Evolutionary conservation across 2,113 vertebrate genomes (phyloP).

Genomic region (Vanacampus margaritifer): DNA sequence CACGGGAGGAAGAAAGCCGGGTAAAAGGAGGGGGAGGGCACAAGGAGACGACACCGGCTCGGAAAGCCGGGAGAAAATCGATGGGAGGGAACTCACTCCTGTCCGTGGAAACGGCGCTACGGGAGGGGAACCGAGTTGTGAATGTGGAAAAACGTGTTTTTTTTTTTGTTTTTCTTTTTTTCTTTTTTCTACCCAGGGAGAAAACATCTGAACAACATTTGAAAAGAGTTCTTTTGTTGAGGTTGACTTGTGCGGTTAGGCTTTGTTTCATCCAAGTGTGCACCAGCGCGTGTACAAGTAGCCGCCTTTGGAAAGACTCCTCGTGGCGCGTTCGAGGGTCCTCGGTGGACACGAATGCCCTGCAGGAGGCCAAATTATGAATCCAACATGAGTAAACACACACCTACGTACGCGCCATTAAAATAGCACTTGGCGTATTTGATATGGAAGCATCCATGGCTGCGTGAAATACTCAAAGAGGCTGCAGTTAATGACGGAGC

Average conservation of each 20-base stretch:
- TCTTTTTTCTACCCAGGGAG: constrained; percentile 55
- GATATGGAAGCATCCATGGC: constrained; percentile 34
- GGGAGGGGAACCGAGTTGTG: constrained; percentile 61
- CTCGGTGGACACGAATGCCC: constrained; percentile 68
- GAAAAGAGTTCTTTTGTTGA: constrained; percentile 69
- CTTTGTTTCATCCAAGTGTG: constrained; percentile 79
- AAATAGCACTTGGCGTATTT: constrained; percentile 58
- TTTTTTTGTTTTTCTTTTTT: constrained; percentile 40
- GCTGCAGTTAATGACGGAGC: background rate
- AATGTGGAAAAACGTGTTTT: constrained; percentile 63
- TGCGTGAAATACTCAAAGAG: background rate
- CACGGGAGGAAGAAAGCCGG: constrained; percentile 71
- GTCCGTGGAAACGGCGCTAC: constrained; percentile 63
- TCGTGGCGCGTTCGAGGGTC: constrained; percentile 74
- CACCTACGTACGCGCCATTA: constrained; percentile 70
- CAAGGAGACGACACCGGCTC: constrained; percentile 70
- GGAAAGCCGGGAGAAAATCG: constrained; percentile 73
- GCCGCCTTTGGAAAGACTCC: constrained; percentile 75
- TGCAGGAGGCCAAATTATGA: constrained; percentile 70
- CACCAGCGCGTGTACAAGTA: constrained; percentile 67
- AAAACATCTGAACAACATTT: constrained; percentile 67
- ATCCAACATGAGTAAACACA: constrained; percentile 73
- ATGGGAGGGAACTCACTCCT: constrained; percentile 63
- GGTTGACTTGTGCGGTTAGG: constrained; percentile 73
- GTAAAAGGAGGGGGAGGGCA: constrained; percentile 66